A percentile compares a stretch with the other conserved stretches of the same genome.
Conservation (phyloP, 2,113 vertebrate genomes). For the Malurus alboscapulatus region DNA sequence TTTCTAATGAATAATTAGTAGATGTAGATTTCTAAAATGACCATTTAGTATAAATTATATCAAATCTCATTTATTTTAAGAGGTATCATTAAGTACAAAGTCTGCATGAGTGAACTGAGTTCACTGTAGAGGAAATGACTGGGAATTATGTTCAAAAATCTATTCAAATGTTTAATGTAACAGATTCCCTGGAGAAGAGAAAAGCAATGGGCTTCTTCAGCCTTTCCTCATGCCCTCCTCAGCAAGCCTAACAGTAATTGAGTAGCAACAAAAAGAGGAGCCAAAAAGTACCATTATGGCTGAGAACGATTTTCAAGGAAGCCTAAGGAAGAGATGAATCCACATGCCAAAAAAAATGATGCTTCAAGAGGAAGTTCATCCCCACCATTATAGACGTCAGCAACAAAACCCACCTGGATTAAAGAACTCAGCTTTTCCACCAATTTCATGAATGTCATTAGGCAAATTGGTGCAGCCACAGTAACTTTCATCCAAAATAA, state of each 20-base stretch:
- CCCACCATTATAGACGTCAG: background rate
- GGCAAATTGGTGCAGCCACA: background rate
- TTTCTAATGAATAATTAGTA: conserved; percentile 57
- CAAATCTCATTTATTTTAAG: conserved; percentile 63
- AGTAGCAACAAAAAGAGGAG: background rate
- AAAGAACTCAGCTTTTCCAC: background rate
- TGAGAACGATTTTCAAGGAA: background rate
- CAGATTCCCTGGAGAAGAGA: conserved; percentile 43
- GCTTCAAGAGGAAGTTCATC: background rate
- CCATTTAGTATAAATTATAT: conserved; percentile 42
- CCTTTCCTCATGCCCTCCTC: conserved; percentile 22
- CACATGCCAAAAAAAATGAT: background rate
- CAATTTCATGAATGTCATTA: background rate
- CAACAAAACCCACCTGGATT: background rate
- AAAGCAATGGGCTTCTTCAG: conserved; percentile 49
- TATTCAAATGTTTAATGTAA: conserved; percentile 63
- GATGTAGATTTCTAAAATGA: conserved; percentile 32
- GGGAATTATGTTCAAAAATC: conserved; percentile 54
- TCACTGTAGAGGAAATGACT: conserved; percentile 57
- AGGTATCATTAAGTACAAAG: conserved; percentile 62
- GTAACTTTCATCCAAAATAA: background rate
- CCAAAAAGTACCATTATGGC: background rate
- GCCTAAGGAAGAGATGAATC: background rate
- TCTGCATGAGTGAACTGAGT: conserved; percentile 49
- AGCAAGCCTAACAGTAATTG: conserved; percentile 24